Base-by-base conservation (phyloP, 2,888 invertebrate genomes). In the Blera fallax region DNA sequence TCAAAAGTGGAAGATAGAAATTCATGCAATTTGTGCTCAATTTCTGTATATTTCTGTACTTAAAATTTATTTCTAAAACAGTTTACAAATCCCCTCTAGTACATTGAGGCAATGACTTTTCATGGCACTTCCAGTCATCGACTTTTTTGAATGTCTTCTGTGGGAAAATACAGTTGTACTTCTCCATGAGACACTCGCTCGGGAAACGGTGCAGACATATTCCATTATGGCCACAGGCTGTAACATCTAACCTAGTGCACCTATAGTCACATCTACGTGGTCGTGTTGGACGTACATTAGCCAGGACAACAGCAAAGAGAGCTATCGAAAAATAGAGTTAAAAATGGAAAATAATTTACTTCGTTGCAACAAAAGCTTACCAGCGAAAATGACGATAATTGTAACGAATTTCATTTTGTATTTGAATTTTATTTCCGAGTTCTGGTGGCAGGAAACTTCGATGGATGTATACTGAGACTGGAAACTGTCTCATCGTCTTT, bases 81-180 rank as follows among this genome's bases (percentile, higher is more conserved):
- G n/a, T 24, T 40, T 67, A 77, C 40, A 77, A 29, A 6, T 65
- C 73, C 3, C 34, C 50, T 3, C 40, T 14, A 18, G 67, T 16
- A 8, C 67, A 73, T 0, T 14, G 5, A 3, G 67, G 69, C 29
- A 81, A 10, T 4, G 76, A 50, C 1, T 56, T 62, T n/a, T 81
- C 81, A 1, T 7, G 2, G 18, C 81, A 81, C 32, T 64, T 76
- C 69, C 69, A 76, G 14, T 48, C 48, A 0, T 54, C 69, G 1
- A 56, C 56, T 14, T 16, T 21, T 0, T 7, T 14, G 62, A 81
- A 81, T 3, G 69, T n/a, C 40, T 81, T 76, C 24, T 62, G 88
- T 1, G 90, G 89, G 87, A 89, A 88, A 29, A 88, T 88, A 27
- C 90, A 90, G 60, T 90, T 90, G 85, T 90, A 90, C 52, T 89